Base-by-base conservation (phyloP, 92 coral and sea anemone genomes). In the Pocillopora grandis region DNA sequence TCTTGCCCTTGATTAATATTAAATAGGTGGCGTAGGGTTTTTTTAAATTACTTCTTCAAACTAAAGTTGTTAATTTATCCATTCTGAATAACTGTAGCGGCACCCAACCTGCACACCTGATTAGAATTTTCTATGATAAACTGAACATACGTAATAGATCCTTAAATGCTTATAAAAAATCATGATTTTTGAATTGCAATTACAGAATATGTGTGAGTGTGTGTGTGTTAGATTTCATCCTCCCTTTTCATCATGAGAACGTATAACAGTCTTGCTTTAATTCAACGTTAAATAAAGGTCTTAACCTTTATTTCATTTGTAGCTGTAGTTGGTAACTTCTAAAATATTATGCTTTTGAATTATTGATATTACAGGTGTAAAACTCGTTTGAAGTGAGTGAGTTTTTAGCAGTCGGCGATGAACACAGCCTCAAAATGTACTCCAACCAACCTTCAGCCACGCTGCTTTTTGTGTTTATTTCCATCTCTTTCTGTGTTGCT, bases 321-420 rank as follows among this genome's bases (percentile, higher is more conserved):
- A 42, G 55, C 84, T 67, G 84, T 66, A 20, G 36, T 76, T 10
- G 66, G 76, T 57, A 21, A 80, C 27, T n/a, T 48, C 36, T 57
- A 65, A 67, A n/a, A 77, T 14, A 42, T 31, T 12, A 10, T 67
- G 69, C 2, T 80, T 12, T 56, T 80, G 55, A 52, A 80, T 80
- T 67, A 80, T 80, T 68, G 0, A 80, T 16, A 6, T 69, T 59
- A 66, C 84, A 80, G 84, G 84, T 80, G 84, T 64, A 33, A 27
- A 62, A 79, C 19, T 18, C 58, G 37, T 59, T 5, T 49, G 73
- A 5, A 0, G 18, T 56, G 56, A 70, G n/a, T 55, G 75, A 10
- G 57, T 33, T 42, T 42, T 42, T 42, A 36, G 10, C 9, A 16
- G 72, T 20, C 76, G 76, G 66, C 20, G 37, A 27, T 33, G 75